phyloP scores from a whole-genome alignment of 2,113 vertebrate species.

The Otolemur garnettii region DNA sequence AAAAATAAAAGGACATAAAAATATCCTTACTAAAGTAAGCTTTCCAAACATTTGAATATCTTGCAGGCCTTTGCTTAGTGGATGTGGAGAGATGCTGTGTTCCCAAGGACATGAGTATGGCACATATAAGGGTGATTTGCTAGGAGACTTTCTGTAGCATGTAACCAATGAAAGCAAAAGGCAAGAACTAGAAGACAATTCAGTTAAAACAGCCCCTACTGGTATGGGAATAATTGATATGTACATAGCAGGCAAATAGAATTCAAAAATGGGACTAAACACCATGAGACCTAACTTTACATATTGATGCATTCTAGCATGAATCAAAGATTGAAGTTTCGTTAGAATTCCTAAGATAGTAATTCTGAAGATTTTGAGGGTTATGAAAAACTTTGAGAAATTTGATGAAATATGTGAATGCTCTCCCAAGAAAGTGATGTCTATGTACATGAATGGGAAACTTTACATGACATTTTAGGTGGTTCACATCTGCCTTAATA shows the following conservation, averaged over 20 bases:
- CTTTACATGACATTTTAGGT: background rate
- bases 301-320: background rate
- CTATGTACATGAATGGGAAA: background rate
- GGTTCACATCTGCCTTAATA: background rate
- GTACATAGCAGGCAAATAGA: background rate
- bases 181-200: background rate
- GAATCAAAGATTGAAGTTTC: background rate
- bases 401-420: background rate
- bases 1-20: background rate
- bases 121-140: background rate
- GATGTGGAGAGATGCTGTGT: background rate
- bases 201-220: background rate
- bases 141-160: background rate
- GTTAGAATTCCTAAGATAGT: background rate
- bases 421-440: background rate
- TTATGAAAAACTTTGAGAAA: background rate
- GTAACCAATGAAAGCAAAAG: background rate
- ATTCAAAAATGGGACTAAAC: background rate
- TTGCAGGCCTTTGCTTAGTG: background rate
- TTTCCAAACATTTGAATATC: background rate
- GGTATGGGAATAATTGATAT: background rate
- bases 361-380: background rate
- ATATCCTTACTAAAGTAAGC: background rate
- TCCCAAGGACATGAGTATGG: background rate
- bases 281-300: background rate